Evolutionary conservation across 2,797 vertebrate genomes (phyloP), one percentile per base, ranked within the genome.

Genomic region (Serranus cabrilla): DNA sequence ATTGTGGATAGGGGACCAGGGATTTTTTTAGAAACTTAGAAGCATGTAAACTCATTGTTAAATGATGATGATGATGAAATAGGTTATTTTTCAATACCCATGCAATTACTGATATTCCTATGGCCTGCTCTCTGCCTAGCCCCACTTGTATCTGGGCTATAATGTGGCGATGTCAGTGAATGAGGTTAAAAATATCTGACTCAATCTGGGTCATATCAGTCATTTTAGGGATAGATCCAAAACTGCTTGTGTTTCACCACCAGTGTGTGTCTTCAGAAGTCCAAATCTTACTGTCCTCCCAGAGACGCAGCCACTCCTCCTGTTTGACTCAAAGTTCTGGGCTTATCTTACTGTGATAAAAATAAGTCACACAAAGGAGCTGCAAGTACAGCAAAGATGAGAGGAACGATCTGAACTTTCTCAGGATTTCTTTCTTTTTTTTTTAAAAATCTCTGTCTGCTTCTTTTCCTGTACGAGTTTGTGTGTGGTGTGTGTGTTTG

Each of bases 131-230:
- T 51, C 34, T 58, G 34, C 50, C 47, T 70, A 51, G 16, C 61
- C 58, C 63, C 47, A 66, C 61, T 71, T 81, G 49, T 66, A 88
- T 73, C 47, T 80, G 75, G 73, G 76, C 59, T 83, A 60, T 60
- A 76, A 65, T 2, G 16, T 57, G 51, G 27, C 58, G 40, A 45
- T 60, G 57, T 39, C 40, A 59, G 64, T 43, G 76, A 73, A 65
- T 40, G 18, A 71, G 39, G 71, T 79, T 83, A 83, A 79, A 82
- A 82, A 88, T 82, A 82, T 82, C 70, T 20, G 43, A 49, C 21
- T 57, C 11, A 55, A 84, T 84, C 78, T 84, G 78, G 78, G 81
- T 87, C 76, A 71, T 5, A 76, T 50, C 59, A 62, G 61, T n/a
- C 7, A 8, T 61, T 74, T 74, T 59, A 67, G 46, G 55, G 63